Percentiles rank a stretch among this genome's conserved stretches.
phyloP scores from a whole-genome alignment of 2,113 vertebrate species.

The Mellivora capensis region DNA sequence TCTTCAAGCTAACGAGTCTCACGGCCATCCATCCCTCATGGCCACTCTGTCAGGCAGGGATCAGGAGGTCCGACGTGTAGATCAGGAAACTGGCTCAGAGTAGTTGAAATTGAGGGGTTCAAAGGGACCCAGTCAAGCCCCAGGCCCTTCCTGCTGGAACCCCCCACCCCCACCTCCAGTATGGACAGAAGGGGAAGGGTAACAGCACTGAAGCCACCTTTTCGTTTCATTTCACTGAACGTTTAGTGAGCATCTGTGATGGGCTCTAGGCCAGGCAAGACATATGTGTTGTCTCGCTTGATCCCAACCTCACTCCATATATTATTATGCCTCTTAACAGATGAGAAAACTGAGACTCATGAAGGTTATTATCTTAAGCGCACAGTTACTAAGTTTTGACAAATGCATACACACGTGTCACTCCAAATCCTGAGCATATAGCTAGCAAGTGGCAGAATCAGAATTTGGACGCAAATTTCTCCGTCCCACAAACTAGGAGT shows the following conservation, averaged over 20 bases:
- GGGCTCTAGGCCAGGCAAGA: background rate
- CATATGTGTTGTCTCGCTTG: rapidly evolving
- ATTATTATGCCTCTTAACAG: background rate
- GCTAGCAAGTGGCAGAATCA: background rate
- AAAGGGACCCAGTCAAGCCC: background rate
- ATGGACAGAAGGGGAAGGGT: background rate
- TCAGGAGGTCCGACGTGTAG: background rate
- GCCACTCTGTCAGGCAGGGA: background rate
- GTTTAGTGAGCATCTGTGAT: background rate
- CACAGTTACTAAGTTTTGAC: background rate
- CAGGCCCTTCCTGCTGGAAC: background rate
- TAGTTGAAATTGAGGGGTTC: background rate
- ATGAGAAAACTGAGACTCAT: background rate
- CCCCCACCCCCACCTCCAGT: too few species aligned
- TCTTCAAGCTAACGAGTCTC: background rate
- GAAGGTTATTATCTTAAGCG: too few species aligned
- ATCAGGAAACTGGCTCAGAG: background rate
- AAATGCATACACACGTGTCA: too few species aligned
- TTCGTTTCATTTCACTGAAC: rapidly evolving
- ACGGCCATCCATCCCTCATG: background rate
- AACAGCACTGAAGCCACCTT: background rate
- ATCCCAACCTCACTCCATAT: background rate
- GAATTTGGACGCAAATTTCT: background rate
- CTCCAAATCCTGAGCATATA: too few species aligned
- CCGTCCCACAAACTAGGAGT: background rate